phyloP scores from a whole-genome alignment of 2,113 vertebrate species.

The Plectropomus leopardus region DNA sequence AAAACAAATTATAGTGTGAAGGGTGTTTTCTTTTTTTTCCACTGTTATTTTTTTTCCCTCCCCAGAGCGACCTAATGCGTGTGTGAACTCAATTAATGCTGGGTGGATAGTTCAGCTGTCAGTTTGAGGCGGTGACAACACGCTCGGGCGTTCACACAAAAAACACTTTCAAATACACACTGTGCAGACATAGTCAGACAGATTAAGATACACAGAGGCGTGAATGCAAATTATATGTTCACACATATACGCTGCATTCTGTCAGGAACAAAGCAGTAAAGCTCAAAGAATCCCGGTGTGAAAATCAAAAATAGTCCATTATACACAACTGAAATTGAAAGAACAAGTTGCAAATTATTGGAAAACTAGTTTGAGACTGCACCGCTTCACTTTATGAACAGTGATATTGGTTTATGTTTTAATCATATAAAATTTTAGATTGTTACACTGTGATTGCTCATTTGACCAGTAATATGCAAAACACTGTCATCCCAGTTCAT shows the following conservation, averaged over 20 bases:
- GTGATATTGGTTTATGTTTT: background rate
- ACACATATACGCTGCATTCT: background rate
- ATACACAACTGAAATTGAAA: background rate
- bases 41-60: conserved; percentile 10
- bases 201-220: background rate
- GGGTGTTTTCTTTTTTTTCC: conserved; percentile 35
- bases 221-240: background rate
- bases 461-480: too few species aligned
- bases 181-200: background rate
- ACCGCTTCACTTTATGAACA: too few species aligned
- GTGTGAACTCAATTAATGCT: conserved; percentile 65
- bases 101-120: conserved; percentile 64
- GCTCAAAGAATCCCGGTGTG: background rate
- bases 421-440: too few species aligned
- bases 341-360: too few species aligned
- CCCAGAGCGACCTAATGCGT: conserved; percentile 35
- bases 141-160: background rate
- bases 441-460: background rate
- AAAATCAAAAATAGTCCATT: background rate
- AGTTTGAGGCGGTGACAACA: conserved; percentile 35
- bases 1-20: conserved; percentile 56
- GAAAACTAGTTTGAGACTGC: too few species aligned
- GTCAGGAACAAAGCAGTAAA: background rate
- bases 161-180: background rate
- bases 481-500: too few species aligned